phyloP scores from a whole-genome alignment of 2,888 invertebrate species.

The Diarsia dahlii region DNA sequence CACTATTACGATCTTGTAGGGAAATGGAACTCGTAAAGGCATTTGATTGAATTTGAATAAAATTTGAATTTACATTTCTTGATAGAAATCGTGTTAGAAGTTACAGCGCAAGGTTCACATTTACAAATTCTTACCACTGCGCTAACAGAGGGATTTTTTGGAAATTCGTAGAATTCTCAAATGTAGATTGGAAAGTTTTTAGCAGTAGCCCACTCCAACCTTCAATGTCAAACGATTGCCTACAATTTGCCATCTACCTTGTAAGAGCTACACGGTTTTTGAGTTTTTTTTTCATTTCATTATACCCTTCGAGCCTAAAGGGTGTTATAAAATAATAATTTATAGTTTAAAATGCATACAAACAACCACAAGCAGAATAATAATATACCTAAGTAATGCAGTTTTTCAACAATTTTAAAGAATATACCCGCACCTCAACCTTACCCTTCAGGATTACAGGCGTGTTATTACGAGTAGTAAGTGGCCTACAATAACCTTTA shows the following conservation, averaged over 20 bases:
- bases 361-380: background rate
- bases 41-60: conserved; percentile 5
- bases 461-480: background rate
- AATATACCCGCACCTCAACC: background rate
- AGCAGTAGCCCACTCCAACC: background rate
- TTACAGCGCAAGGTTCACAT: background rate
- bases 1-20: background rate
- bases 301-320: too few relatives aligned
- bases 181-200: too few relatives aligned
- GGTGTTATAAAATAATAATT: too few relatives aligned
- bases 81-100: conserved; percentile 6
- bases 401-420: background rate
- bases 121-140: background rate
- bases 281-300: too few relatives aligned
- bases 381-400: background rate
- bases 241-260: background rate
- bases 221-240: background rate
- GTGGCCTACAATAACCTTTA: conserved; percentile 1
- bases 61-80: conserved; percentile 10
- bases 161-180: background rate
- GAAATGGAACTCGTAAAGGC: background rate
- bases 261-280: too few relatives aligned
- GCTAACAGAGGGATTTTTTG: background rate
- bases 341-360: too few relatives aligned
- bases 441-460: background rate